phyloP scores from a whole-genome alignment of 2,888 invertebrate genomes.

The Amitus sp. region DNA sequence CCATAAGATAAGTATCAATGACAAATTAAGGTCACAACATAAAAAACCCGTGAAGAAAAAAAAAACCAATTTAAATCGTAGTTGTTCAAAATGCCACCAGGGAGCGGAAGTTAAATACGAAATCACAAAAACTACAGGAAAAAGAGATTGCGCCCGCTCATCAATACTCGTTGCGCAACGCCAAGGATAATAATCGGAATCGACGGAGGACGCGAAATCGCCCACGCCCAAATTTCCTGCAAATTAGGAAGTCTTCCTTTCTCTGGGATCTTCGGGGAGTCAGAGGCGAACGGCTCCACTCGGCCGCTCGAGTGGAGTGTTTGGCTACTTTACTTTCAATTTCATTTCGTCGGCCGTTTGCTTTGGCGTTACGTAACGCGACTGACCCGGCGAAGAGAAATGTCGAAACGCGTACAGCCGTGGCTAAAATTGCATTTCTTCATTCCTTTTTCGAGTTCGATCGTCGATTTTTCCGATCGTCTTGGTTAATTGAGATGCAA shows the following conservation, averaged over 20 bases:
- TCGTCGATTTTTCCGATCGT: conserved; percentile 25
- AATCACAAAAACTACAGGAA: too few species aligned
- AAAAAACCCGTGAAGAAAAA: too few species aligned
- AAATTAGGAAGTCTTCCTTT: conserved; percentile 35
- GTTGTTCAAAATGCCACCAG: too few species aligned
- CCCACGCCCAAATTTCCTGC: conserved; percentile 6
- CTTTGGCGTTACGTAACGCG: conserved; percentile 53
- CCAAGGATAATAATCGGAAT: neutral
- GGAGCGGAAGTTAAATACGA: too few species aligned
- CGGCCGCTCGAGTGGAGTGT: conserved; percentile 40
- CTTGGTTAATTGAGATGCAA: conserved; percentile 37
- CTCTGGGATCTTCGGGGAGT: conserved; percentile 36
- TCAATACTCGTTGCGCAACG: neutral
- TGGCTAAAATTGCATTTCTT: conserved; percentile 33
- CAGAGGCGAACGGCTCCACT: conserved; percentile 28
- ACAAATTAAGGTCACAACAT: too few species aligned
- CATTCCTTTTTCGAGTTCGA: conserved; percentile 24
- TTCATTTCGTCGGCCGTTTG: conserved; percentile 60
- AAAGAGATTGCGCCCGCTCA: too few species aligned
- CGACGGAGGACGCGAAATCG: conserved; percentile 18
- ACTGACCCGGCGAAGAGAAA: conserved; percentile 52
- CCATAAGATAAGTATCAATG: neutral
- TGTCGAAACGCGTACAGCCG: conserved; percentile 59
- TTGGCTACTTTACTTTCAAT: conserved; percentile 61
- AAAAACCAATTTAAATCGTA: too few species aligned